These are phyloP conservation scores for Crocodylus rhombifer DNA, from an alignment of 2,797 vertebrate genomes.

Conservation along the genomic window DNA sequence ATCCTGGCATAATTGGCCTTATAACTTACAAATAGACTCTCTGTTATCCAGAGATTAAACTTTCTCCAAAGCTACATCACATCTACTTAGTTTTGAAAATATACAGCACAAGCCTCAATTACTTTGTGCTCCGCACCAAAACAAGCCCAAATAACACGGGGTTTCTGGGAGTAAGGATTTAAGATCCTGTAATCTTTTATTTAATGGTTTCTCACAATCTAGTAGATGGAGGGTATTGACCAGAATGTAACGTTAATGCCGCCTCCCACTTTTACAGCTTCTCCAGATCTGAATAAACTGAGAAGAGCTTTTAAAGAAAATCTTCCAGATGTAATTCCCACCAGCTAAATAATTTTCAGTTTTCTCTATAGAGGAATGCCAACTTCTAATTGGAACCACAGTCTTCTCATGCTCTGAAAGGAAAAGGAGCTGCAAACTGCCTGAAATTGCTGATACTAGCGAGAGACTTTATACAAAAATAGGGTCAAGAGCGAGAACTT, in stretches of 20 bases:
- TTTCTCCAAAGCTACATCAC: constrained; percentile 74
- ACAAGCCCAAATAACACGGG: constrained; percentile 70
- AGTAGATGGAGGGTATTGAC: constrained; percentile 35
- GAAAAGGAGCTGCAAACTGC: constrained; percentile 4
- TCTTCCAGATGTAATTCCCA: constrained; percentile 60
- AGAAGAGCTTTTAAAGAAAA: constrained; percentile 55
- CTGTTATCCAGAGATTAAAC: constrained; percentile 79
- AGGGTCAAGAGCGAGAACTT: constrained; percentile 19
- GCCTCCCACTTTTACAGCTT: neutral
- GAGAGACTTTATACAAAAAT: constrained; percentile 38
- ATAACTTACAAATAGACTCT: constrained; percentile 74
- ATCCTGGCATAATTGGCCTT: constrained; percentile 73
- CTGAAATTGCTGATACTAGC: constrained; percentile 63
- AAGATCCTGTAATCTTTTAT: constrained; percentile 64
- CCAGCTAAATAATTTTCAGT: constrained; percentile 67
- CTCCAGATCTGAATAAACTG: neutral
- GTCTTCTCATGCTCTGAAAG: constrained; percentile 48
- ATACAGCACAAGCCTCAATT: constrained; percentile 67
- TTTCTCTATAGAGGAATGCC: constrained; percentile 74
- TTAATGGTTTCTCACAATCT: constrained; percentile 49
- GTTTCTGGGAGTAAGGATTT: constrained; percentile 51
- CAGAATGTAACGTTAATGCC: constrained; percentile 43
- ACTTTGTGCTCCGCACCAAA: constrained; percentile 62
- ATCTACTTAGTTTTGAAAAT: constrained; percentile 70
- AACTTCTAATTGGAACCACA: constrained; percentile 77